Evolutionary conservation across 2,888 invertebrate species (phyloP), one percentile per base, ranked within the genome.

Genomic region (Cordilura impudica): DNA sequence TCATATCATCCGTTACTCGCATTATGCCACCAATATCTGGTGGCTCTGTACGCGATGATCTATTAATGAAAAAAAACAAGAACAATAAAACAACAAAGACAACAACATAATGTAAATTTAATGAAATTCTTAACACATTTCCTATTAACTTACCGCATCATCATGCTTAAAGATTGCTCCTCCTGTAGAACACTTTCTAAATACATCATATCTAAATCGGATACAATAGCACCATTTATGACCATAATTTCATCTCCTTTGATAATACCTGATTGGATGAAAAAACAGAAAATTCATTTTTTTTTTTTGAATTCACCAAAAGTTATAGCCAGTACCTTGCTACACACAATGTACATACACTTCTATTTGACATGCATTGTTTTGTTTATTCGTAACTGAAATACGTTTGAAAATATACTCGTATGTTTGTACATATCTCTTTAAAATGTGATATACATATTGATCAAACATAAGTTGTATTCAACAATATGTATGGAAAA

Each of bases 131-230:
- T 26, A 4, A n/a, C 6, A 4, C 6, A 26, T 26, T 26, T 26
- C 6, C 26, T 26, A 4, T 6, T 26, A 3, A 87, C 87, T 84
- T 90, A 93, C 93, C 98, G 93, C 94, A 98, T 97, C 95, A 98
- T 98, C 95, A 98, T 96, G 91, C 97, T 97, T 81, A 98, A 93
- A 56, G 96, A 95, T 82, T 96, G 93, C 88, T 97, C 97, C 90
- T 98, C 98, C 91, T 98, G 98, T 84, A 98, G 93, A 82, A 98
- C 96, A 88, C 96, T 97, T 91, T 98, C 98, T 89, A 98, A 93
- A 92, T 97, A 98, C 96, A 98, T 98, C 98, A 98, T 98, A 93
- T 98, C 98, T 91, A 98, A 93, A 92, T 98, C 98, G 87, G 97
- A 97, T 84, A 98, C 98, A 90, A 98, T 97, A 86, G 98, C 97